A percentile compares a stretch with the other conserved stretches of the same genome.
Conservation (phyloP, 2,113 vertebrate species). For the Ammospiza caudacuta region DNA sequence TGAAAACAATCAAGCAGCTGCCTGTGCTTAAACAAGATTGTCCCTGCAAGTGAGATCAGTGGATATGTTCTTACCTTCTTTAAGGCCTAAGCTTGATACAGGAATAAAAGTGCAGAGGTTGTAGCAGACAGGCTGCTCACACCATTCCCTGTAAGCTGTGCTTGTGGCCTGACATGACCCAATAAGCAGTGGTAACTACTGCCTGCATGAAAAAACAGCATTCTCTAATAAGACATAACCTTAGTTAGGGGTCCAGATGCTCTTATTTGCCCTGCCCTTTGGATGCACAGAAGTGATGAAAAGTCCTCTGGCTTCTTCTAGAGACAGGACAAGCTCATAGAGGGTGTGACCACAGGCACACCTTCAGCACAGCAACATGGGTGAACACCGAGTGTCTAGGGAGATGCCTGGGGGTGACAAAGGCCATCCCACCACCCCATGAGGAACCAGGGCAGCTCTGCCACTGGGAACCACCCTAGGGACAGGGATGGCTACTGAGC, state of each 20-base stretch:
- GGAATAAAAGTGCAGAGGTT: neutral
- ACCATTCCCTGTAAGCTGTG: accelerated
- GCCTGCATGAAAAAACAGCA: accelerated
- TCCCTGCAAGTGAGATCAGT: neutral
- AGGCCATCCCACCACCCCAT: neutral
- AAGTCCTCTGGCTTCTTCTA: neutral
- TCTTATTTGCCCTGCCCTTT: neutral
- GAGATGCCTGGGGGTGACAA: neutral
- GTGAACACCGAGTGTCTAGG: neutral
- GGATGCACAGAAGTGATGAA: neutral
- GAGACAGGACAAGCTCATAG: neutral
- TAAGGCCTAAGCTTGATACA: neutral
- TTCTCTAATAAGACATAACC: neutral
- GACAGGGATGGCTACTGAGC: accelerated
- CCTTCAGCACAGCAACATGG: neutral
- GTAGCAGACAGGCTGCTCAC: neutral
- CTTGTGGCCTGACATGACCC: neutral
- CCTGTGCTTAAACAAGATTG: neutral
- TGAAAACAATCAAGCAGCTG: neutral
- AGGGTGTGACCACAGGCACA: neutral
- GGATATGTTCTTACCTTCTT: neutral
- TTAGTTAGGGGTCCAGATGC: neutral
- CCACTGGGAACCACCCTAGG: neutral
- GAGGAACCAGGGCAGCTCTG: neutral
- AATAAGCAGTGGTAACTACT: neutral